Evolutionary conservation across 2,113 vertebrate species (phyloP), one percentile per base, ranked within the genome.

Genomic region (Nipponia nippon): DNA sequence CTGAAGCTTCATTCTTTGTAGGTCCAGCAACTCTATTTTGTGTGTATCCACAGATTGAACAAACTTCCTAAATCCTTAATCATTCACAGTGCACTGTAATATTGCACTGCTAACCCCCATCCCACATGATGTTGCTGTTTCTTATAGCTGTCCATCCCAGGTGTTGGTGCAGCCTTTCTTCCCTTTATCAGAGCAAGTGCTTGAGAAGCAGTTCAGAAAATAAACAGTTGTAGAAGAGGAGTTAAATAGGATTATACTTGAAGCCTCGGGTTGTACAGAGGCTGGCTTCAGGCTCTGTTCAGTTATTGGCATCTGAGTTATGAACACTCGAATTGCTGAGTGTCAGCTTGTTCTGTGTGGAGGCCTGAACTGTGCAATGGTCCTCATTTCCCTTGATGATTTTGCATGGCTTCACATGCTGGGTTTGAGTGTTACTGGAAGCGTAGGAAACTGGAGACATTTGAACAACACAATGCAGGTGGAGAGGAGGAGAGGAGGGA

Each of bases 221-320:
- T 93, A 96, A 97, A 72, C 63, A 56, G 79, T 95, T 83, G 63
- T 73, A 89, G 66, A 89, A 80, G 67, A 95, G 61, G 16, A 95
- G 93, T 93, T 97, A 96, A 93, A 25, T 23, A 96, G 95, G 92
- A 94, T 95, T 97, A 93, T 91, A 95, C 71, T 27, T 55, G 32
- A 86, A 89, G 36, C 53, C 36, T 75, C 29, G 4, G 3, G 29
- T 91, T 80, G 46, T 16, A n/a, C 21, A 34, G 63, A 81, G 56
- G 4, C 29, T 76, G 26, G 34, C 52, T 83, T 87, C 66, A 52
- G 56, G 47, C 50, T 61, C 50, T 0, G 1, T 86, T 80, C 46
- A 66, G n/a, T 80, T 49, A 66, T 32, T 46, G 17, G 56, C 53
- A 70, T 73, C 75, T 95, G 66, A 95, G 81, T 95, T 61, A 78